A percentile compares a stretch with the other conserved stretches of the same genome.
Evolutionary conservation across 2,888 invertebrate species (phyloP).

Genomic region (Thera britannica): DNA sequence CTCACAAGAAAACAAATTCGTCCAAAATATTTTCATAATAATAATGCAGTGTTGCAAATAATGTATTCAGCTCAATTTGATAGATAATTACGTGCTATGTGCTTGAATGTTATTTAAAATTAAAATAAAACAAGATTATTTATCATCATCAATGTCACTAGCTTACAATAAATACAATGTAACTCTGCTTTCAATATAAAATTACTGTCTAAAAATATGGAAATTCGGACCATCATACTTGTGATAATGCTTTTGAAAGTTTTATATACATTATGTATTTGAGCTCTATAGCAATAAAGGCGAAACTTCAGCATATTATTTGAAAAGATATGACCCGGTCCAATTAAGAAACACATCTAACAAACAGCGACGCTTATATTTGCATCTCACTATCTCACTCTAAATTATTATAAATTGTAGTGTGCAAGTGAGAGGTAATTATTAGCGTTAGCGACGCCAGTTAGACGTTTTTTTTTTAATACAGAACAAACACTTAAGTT

Average conservation of each 20-base stretch:
- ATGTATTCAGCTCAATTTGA: slow-evolving; percentile 31
- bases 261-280: slow-evolving; percentile 46
- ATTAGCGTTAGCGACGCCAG: too few species aligned
- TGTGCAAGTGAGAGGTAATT: too few species aligned
- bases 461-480: too few species aligned
- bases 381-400: too few species aligned
- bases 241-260: slow-evolving; percentile 61
- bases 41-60: slow-evolving; percentile 8
- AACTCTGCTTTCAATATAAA: slow-evolving; percentile 11
- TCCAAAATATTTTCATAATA: slow-evolving; percentile 23
- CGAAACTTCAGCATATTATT: neutral
- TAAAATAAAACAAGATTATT: neutral
- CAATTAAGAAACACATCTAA: too few species aligned
- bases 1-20: slow-evolving; percentile 25
- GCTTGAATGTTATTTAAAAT: slow-evolving; percentile 13
- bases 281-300: slow-evolving; percentile 16
- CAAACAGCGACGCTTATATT: too few species aligned
- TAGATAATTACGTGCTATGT: slow-evolving; percentile 12
- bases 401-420: too few species aligned
- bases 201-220: slow-evolving; percentile 31
- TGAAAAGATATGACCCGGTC: neutral
- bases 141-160: neutral
- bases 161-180: slow-evolving; percentile 2
- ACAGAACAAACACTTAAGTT: too few species aligned
- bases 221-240: slow-evolving; percentile 59